These are phyloP conservation scores for Enteromius anoplus DNA, from an alignment of 2,797 vertebrate genomes.

Conservation along the genomic window DNA sequence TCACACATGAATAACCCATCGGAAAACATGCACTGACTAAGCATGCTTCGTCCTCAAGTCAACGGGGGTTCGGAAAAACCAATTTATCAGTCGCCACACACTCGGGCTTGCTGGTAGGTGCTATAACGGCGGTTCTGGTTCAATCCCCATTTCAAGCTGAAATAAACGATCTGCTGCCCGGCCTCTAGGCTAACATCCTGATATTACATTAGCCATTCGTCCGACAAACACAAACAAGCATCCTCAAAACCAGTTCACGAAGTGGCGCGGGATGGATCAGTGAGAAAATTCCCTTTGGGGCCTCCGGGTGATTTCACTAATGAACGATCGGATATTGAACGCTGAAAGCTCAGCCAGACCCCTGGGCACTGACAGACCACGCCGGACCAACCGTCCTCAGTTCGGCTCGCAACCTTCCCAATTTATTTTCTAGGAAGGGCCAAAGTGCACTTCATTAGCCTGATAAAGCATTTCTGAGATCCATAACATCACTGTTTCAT, in stretches of 20 bases:
- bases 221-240: slow-evolving; percentile 60
- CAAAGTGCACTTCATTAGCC: slow-evolving; percentile 55
- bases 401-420: slow-evolving; percentile 68
- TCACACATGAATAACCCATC: slow-evolving; percentile 35
- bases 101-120: slow-evolving; percentile 10
- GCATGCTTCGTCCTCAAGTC: slow-evolving; percentile 5
- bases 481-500: slow-evolving; percentile 18
- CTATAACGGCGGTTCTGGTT: slow-evolving; percentile 8
- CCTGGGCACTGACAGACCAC: slow-evolving; percentile 6
- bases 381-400: slow-evolving; percentile 4
- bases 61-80: slow-evolving; percentile 21
- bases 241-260: slow-evolving; percentile 19
- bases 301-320: slow-evolving; percentile 7
- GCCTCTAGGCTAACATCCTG: slow-evolving; percentile 12
- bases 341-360: not conserved
- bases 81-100: slow-evolving; percentile 11
- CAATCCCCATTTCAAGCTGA: slow-evolving; percentile 9
- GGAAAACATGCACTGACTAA: slow-evolving; percentile 20
- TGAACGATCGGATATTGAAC: slow-evolving; percentile 18
- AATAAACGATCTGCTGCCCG: slow-evolving; percentile 32
- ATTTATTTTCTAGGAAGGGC: slow-evolving; percentile 53
- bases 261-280: not conserved
- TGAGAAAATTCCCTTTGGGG: not conserved
- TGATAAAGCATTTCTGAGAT: slow-evolving; percentile 32
- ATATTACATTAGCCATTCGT: slow-evolving; percentile 70